Conservation (phyloP, 2,888 invertebrate genomes). For the Callinectes sapidus region DNA sequence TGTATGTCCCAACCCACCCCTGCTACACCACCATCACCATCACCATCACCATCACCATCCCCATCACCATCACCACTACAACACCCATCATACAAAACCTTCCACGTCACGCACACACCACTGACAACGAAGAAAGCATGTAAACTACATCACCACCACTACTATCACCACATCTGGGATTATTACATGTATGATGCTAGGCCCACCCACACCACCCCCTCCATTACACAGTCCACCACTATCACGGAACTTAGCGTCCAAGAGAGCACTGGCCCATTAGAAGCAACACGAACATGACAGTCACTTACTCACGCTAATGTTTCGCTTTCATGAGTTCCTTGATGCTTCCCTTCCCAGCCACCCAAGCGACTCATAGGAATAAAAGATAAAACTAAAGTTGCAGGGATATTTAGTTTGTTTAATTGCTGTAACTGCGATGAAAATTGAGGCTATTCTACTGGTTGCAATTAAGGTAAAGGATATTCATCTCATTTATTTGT, state of each 20-base stretch:
- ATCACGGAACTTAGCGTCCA: neutral
- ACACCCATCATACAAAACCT: too few species aligned
- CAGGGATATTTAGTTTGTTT: too few species aligned
- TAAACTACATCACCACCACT: neutral
- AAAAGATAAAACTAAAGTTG: neutral
- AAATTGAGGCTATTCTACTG: neutral
- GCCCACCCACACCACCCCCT: neutral
- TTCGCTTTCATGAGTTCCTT: neutral
- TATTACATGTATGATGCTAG: neutral
- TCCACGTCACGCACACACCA: too few species aligned
- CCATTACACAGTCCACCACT: neutral
- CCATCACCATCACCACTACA: too few species aligned
- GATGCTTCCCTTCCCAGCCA: neutral
- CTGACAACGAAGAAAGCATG: neutral
- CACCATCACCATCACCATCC: too few species aligned
- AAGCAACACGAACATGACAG: neutral
- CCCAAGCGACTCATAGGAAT: neutral
- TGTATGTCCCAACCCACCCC: too few species aligned
- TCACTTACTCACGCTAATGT: neutral
- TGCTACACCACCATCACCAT: too few species aligned
- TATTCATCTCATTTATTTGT: neutral
- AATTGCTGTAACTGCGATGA: neutral
- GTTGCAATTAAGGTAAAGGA: neutral
- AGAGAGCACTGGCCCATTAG: neutral
- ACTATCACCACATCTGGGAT: neutral